Evolutionary conservation across 2,888 invertebrate genomes (phyloP).

Genomic region (Spodoptera littoralis): DNA sequence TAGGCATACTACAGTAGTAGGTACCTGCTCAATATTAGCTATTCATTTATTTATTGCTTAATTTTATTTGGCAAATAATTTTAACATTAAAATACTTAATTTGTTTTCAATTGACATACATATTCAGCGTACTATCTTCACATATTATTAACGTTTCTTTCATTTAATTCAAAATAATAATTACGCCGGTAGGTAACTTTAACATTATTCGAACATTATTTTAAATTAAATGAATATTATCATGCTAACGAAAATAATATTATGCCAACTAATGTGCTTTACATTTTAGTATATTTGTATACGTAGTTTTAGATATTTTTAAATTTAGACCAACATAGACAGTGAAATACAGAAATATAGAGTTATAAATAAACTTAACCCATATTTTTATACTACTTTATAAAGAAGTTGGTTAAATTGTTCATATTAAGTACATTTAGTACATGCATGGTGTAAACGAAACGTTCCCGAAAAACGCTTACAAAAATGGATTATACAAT

Average conservation of each 20-base stretch:
- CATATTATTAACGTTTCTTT: constrained; percentile 3
- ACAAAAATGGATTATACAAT: too few relatives aligned
- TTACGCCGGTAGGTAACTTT: not conserved
- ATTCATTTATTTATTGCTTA: constrained; percentile 29
- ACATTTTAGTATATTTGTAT: constrained; percentile 27
- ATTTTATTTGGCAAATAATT: constrained; percentile 10
- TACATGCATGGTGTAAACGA: too few relatives aligned
- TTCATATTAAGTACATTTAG: constrained; percentile 15
- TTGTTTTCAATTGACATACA: not conserved
- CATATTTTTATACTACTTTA: constrained; percentile 12
- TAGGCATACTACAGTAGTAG: constrained; percentile 52
- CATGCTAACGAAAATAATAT: constrained; percentile 21
- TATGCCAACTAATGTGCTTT: constrained; percentile 37
- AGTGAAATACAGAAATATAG: constrained; percentile 9
- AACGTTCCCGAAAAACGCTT: too few relatives aligned
- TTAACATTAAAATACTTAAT: constrained; percentile 1
- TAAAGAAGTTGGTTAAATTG: constrained; percentile 31
- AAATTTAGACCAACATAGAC: constrained; percentile 35
- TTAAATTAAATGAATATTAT: constrained; percentile 33
- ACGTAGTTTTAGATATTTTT: constrained; percentile 29
- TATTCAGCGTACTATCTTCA: not conserved
- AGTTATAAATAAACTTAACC: constrained; percentile 1
- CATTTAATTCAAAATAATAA: constrained; percentile 12
- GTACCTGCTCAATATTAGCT: constrained; percentile 54
- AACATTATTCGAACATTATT: constrained; percentile 14